A percentile compares a stretch with the other conserved stretches of the same genome.
Evolutionary conservation across 2,797 vertebrate genomes (phyloP).

Genomic region (Micrastur ruficollis): DNA sequence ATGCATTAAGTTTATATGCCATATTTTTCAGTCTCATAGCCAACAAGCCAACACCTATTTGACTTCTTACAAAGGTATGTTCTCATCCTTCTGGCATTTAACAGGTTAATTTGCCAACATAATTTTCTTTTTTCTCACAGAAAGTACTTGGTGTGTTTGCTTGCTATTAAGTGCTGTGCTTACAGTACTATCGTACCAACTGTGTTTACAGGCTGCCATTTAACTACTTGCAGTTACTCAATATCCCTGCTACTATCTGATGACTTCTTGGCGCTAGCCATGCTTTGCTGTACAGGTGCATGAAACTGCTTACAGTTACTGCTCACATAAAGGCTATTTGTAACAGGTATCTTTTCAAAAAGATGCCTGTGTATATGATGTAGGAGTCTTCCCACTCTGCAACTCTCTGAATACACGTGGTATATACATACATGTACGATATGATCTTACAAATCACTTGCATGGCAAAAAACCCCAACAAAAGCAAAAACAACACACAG

Average conservation of each 20-base stretch:
- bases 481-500: fast-evolving
- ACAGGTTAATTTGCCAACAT: neutral
- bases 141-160: neutral
- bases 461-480: neutral
- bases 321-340: neutral
- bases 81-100: neutral
- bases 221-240: neutral
- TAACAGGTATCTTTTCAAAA: neutral
- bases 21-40: neutral
- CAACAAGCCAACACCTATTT: neutral
- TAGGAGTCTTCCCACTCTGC: neutral
- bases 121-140: neutral
- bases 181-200: neutral
- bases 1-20: neutral
- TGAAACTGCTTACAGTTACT: neutral
- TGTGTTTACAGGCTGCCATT: neutral
- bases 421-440: neutral
- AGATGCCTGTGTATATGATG: neutral
- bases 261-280: neutral
- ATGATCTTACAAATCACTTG: neutral
- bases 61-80: neutral
- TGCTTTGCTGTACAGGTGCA: neutral
- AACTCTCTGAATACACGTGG: neutral
- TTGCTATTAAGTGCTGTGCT: neutral
- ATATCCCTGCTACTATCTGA: neutral